Conservation (phyloP, 2,113 vertebrate genomes). For the Melozone crissalis region DNA sequence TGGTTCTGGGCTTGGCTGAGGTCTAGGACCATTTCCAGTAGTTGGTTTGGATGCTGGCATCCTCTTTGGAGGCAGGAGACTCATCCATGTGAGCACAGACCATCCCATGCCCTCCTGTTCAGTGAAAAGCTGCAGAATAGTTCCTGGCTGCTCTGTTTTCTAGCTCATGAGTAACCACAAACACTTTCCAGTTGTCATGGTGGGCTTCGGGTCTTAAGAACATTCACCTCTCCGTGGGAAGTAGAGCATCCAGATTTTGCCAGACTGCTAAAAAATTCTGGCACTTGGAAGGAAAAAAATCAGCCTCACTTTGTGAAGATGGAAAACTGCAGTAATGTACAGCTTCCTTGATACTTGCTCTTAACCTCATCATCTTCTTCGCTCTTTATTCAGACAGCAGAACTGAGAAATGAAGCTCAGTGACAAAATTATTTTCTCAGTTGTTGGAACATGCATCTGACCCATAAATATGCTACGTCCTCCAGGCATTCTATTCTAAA, state of each 20-base stretch:
- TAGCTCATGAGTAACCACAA: background rate
- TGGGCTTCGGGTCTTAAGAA: background rate
- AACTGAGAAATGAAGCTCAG: background rate
- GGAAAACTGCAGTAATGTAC: background rate
- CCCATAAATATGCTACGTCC: background rate
- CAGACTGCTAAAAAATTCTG: background rate
- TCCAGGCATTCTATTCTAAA: slow-evolving; percentile 1
- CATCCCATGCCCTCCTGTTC: background rate
- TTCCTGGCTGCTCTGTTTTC: background rate
- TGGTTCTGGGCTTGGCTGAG: background rate
- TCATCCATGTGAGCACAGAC: background rate
- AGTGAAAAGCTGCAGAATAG: background rate
- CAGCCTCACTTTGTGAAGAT: background rate
- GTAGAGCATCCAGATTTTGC: background rate
- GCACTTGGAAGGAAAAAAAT: background rate
- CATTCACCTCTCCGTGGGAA: background rate
- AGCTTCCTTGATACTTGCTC: background rate
- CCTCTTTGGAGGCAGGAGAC: background rate
- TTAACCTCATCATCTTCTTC: background rate
- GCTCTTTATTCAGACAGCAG: background rate
- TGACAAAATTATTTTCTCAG: background rate
- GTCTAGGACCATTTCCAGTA: background rate
- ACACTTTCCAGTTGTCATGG: background rate
- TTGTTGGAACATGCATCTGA: background rate
- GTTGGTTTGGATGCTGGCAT: background rate